Conservation (phyloP, 2,113 vertebrate species). For the Eolophus roseicapilla region DNA sequence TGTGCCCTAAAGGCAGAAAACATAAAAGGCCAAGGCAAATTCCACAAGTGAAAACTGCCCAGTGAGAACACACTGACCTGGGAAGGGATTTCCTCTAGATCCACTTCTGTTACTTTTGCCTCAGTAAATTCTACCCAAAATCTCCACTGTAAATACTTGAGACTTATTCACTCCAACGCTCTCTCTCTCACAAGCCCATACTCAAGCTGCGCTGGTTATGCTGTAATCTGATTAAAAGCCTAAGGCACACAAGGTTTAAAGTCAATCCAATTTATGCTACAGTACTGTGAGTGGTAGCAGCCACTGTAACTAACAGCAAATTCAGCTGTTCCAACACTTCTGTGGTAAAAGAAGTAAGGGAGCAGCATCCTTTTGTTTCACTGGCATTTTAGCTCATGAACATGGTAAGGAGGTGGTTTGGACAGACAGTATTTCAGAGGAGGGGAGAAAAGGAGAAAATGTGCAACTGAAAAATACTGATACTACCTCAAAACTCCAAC, state of each 20-base stretch:
- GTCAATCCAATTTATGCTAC: neutral
- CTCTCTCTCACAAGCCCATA: rapidly evolving
- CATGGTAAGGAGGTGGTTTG: neutral
- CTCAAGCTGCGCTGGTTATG: neutral
- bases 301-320: neutral
- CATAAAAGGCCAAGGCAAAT: neutral
- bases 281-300: neutral
- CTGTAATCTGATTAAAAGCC: neutral
- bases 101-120: neutral
- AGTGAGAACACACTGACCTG: neutral
- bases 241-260: no score
- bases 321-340: neutral
- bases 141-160: neutral
- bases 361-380: neutral
- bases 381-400: neutral
- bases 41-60: neutral
- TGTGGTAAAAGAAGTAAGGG: neutral
- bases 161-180: neutral
- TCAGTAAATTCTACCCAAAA: neutral
- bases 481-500: neutral
- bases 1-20: neutral
- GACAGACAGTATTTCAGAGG: neutral
- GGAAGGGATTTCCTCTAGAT: neutral
- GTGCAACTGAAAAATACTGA: neutral
- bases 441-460: neutral